phyloP scores from a whole-genome alignment of 2,113 vertebrate genomes.

The Passer montanus region DNA sequence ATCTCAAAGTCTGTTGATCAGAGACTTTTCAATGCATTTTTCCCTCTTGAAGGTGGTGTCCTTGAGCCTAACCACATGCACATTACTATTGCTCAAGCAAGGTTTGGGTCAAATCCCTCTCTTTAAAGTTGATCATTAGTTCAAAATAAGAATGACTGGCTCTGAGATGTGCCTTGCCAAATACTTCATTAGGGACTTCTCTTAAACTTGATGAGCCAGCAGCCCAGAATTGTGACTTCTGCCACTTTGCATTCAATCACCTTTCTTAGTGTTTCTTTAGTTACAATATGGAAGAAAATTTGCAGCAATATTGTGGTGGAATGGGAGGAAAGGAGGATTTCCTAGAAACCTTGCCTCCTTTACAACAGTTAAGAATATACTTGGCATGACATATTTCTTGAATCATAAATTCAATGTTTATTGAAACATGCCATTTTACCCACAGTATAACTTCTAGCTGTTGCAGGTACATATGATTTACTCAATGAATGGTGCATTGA shows the following conservation, averaged over 20 bases:
- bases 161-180: not conserved
- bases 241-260: not conserved
- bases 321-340: not conserved
- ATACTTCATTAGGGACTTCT: not conserved
- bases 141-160: not conserved
- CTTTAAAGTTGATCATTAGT: not conserved
- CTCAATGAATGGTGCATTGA: not conserved
- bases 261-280: not conserved
- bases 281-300: not conserved
- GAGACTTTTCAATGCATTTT: not conserved
- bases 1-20: not conserved
- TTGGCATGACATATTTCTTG: not conserved
- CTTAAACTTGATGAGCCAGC: not conserved
- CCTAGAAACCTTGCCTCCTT: not conserved
- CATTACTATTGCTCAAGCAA: not conserved
- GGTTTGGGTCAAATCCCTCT: not conserved
- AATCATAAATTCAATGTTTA: not conserved
- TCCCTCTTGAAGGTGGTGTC: not conserved
- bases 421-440: not conserved
- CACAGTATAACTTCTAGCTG: not conserved
- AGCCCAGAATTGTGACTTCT: not conserved
- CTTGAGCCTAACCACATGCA: not conserved
- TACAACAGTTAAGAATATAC: not conserved
- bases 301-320: not conserved
- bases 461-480: not conserved